These are phyloP conservation scores for Anhinga anhinga DNA, from an alignment of 2,113 vertebrate genomes.

Conservation along the genomic window DNA sequence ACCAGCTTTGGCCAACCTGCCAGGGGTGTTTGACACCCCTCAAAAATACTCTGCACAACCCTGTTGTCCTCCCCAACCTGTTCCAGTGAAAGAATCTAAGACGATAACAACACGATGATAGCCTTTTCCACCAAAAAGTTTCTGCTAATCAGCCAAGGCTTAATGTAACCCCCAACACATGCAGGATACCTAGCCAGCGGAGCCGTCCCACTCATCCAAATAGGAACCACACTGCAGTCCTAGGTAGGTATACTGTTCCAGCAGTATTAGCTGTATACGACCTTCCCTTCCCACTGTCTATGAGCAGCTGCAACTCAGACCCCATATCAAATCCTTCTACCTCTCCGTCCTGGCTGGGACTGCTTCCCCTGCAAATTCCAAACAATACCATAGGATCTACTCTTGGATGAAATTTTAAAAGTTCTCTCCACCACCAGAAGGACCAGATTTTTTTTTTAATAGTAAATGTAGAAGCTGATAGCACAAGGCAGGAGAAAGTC, in stretches of 20 bases:
- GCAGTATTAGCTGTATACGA: background rate
- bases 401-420: background rate
- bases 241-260: background rate
- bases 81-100: background rate
- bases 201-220: background rate
- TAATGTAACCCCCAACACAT: accelerated
- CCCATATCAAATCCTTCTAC: background rate
- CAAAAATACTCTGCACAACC: background rate
- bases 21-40: background rate
- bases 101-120: background rate
- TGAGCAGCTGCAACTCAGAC: background rate
- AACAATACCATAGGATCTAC: background rate
- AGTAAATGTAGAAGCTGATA: background rate
- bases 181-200: background rate
- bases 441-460: background rate
- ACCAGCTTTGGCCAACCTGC: background rate
- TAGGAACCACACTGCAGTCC: background rate
- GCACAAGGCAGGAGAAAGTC: background rate
- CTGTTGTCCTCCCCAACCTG: background rate
- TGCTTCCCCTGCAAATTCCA: background rate
- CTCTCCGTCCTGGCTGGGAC: background rate
- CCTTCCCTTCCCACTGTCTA: background rate
- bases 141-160: background rate
- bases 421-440: background rate
- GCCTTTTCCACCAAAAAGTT: background rate